These are phyloP conservation scores for Chrosomus eos DNA, from an alignment of 2,797 vertebrate genomes.

Conservation along the genomic window DNA sequence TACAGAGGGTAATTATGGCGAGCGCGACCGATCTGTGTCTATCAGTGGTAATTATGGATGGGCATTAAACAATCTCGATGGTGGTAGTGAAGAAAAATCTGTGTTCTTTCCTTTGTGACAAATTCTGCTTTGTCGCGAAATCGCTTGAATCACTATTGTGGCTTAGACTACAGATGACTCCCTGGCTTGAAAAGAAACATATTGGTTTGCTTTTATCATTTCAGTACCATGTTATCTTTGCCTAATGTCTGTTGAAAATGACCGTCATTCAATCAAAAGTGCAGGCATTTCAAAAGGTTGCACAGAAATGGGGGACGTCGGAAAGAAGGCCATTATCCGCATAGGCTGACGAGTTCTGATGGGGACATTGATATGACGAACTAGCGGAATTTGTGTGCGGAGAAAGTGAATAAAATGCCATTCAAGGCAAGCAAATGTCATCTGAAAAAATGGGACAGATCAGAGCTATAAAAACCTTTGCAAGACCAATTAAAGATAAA, in stretches of 20 bases:
- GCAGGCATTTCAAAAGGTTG: slow-evolving; percentile 68
- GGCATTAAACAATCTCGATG: slow-evolving; percentile 23
- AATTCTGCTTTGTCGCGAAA: slow-evolving; percentile 7
- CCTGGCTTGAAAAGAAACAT: slow-evolving; percentile 51
- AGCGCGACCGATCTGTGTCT: neutral
- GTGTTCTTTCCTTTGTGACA: slow-evolving; percentile 2
- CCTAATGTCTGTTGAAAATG: slow-evolving; percentile 63
- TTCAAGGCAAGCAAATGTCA: slow-evolving; percentile 71
- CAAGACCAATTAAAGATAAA: slow-evolving; percentile 74
- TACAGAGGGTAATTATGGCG: neutral
- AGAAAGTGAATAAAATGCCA: slow-evolving; percentile 73
- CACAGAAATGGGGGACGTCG: slow-evolving; percentile 58
- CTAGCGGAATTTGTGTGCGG: slow-evolving; percentile 66
- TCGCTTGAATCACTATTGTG: slow-evolving; percentile 22
- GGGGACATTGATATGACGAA: slow-evolving; percentile 67
- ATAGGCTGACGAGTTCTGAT: slow-evolving; percentile 70
- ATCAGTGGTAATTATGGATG: slow-evolving; percentile 28
- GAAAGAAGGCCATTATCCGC: slow-evolving; percentile 64
- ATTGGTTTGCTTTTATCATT: slow-evolving; percentile 51
- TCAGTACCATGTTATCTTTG: slow-evolving; percentile 58
- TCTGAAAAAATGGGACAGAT: slow-evolving; percentile 59
- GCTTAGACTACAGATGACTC: slow-evolving; percentile 42
- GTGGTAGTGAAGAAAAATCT: neutral
- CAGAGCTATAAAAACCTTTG: slow-evolving; percentile 54
- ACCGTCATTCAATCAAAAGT: slow-evolving; percentile 66